Evolutionary conservation across 2,113 vertebrate species (phyloP), one percentile per base, ranked within the genome.

Genomic region (Notiomystis cincta): DNA sequence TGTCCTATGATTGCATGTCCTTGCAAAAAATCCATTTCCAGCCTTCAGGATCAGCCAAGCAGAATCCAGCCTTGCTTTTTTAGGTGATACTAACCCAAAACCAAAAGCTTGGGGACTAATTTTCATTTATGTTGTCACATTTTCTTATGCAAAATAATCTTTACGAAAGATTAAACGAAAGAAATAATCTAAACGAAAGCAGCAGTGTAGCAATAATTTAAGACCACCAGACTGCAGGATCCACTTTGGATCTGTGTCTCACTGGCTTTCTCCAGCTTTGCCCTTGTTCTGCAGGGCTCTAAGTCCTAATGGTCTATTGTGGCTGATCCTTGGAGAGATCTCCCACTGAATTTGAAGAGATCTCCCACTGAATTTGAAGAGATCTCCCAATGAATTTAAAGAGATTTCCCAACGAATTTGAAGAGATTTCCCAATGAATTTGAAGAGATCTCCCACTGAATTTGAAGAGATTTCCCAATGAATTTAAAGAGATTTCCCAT

Each of bases 251-350:
- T 57, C 11, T 8, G 3, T 1, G 2, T 30, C 19, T 67, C 4
- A 0, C 11, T 23, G 53, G 5, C n/a, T 24, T 57, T 69, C 40
- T 53, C 33, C 48, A 69, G 20, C 18, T 25, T 83, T 45, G 4
- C 30, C 25, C 9, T 23, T 20, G 3, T 13, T 67, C 78, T 75
- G 25, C 42, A 62, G 57, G 25, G 15, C 33, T 87, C 5, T 4
- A 80, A 89, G 3, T 48, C n/a, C 37, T 23, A 15, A 30, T 15
- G 50, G 19, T 27, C 16, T 40, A 16, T 11, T 0, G 0, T 2
- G 16, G 25, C 0, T 65, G 57, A 33, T 44, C 23, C 50, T 82
- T 60, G 62, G 67, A 76, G 35, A 64, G 27, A 15, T 45, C 7
- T 90, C 30, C 22, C n/a, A 23, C 62, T 17, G 19, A 87, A 45